phyloP scores from a whole-genome alignment of 2,888 invertebrate genomes.

The Galerucella pusilla region DNA sequence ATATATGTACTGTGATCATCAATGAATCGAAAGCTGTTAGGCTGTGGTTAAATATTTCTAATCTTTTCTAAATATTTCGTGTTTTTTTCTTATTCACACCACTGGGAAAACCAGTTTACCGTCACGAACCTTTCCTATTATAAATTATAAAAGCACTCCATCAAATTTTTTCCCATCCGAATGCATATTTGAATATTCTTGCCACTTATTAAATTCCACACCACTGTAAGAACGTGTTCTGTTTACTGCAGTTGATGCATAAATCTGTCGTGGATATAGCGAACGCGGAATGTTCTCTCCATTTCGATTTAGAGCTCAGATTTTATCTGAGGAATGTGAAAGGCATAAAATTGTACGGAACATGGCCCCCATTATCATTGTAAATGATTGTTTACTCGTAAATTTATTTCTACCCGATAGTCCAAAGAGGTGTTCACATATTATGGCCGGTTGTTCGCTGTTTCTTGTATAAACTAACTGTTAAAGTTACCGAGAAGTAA shows the following conservation, averaged over 20 bases:
- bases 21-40: too few relatives aligned
- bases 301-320: conserved; percentile 49
- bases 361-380: conserved; percentile 47
- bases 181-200: conserved; percentile 7
- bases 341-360: conserved; percentile 48
- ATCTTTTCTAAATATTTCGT: too few relatives aligned
- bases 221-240: conserved; percentile 53
- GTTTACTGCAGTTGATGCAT: conserved; percentile 56
- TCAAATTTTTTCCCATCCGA: neutral
- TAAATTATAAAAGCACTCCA: neutral
- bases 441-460: neutral
- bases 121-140: neutral
- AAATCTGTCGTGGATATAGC: conserved; percentile 51
- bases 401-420: conserved; percentile 43
- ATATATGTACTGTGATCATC: too few relatives aligned
- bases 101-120: neutral
- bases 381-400: conserved; percentile 46
- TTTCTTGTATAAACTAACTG: neutral
- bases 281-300: conserved; percentile 37
- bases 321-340: conserved; percentile 51
- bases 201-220: conserved; percentile 32
- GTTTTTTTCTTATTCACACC: too few relatives aligned
- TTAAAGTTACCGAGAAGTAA: neutral
- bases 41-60: too few relatives aligned
- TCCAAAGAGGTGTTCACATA: conserved; percentile 6